These are phyloP conservation scores for Elephantulus edwardii DNA, from an alignment of 2,113 vertebrate genomes.

Conservation along the genomic window DNA sequence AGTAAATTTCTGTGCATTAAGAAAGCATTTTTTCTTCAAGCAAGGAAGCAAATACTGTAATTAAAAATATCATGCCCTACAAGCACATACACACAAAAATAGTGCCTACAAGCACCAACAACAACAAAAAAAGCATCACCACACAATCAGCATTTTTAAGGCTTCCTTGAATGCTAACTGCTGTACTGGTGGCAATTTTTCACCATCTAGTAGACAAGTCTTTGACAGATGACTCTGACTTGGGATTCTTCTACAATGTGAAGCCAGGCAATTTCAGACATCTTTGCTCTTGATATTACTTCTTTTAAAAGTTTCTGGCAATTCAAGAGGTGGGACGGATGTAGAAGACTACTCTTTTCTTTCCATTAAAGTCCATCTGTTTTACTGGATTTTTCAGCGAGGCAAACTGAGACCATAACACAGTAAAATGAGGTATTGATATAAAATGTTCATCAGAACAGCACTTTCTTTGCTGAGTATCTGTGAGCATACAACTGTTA, in stretches of 20 bases:
- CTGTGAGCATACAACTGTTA: conserved; percentile 55
- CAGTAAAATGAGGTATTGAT: conserved; percentile 82
- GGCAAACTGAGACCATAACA: conserved; percentile 75
- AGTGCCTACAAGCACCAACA: conserved; percentile 52
- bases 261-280: conserved; percentile 35
- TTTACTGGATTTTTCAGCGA: conserved; percentile 68
- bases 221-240: conserved; percentile 40
- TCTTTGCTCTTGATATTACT: conserved; percentile 45
- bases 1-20: conserved; percentile 64
- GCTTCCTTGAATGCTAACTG: conserved; percentile 43
- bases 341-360: conserved; percentile 59
- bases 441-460: conserved; percentile 58
- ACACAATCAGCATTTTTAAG: conserved; percentile 46
- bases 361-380: conserved; percentile 61
- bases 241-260: conserved; percentile 24
- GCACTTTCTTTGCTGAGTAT: conserved; percentile 55
- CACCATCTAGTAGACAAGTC: conserved; percentile 35
- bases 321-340: conserved; percentile 52
- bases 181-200: background rate
- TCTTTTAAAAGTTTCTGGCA: conserved; percentile 55
- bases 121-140: conserved; percentile 26
- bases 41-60: conserved; percentile 48
- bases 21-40: conserved; percentile 61
- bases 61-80: conserved; percentile 66
- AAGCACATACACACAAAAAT: too few species aligned